phyloP scores from a whole-genome alignment of 1,140 invertebrate species.

The Papilio machaon region DNA sequence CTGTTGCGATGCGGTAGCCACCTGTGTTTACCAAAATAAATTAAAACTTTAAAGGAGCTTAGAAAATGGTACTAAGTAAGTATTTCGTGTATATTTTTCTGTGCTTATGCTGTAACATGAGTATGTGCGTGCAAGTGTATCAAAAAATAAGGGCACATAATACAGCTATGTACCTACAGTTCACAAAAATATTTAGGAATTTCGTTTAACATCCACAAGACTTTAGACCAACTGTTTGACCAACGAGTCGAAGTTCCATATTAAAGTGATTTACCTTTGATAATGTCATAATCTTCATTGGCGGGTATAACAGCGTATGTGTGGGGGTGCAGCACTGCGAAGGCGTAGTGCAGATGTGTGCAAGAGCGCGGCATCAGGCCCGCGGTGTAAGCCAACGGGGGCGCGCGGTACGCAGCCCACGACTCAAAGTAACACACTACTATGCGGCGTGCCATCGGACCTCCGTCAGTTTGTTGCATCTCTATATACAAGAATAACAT shows the following conservation, averaged over 20 bases:
- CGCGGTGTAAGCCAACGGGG: constrained; percentile 86
- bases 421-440: constrained; percentile 88
- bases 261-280: constrained; percentile 75
- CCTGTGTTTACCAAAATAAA: constrained; percentile 56
- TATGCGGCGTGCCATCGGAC: constrained; percentile 51
- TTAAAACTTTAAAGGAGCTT: not conserved
- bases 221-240: not conserved
- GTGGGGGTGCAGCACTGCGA: constrained; percentile 87
- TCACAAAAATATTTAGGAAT: no score
- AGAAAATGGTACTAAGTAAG: no score
- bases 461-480: constrained; percentile 68
- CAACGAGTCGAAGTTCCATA: not conserved
- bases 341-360: constrained; percentile 92
- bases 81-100: no score
- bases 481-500: constrained; percentile 49
- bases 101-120: no score
- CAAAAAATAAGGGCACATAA: no score
- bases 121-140: no score
- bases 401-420: constrained; percentile 85
- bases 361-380: constrained; percentile 88
- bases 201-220: no score
- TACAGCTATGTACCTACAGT: no score
- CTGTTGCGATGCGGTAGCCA: constrained; percentile 82
- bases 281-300: constrained; percentile 83
- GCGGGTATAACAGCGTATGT: constrained; percentile 83